A percentile compares a stretch with the other conserved stretches of the same genome.
Conservation (phyloP, 92 coral and sea anemone species). For the Phenganax marumi region DNA sequence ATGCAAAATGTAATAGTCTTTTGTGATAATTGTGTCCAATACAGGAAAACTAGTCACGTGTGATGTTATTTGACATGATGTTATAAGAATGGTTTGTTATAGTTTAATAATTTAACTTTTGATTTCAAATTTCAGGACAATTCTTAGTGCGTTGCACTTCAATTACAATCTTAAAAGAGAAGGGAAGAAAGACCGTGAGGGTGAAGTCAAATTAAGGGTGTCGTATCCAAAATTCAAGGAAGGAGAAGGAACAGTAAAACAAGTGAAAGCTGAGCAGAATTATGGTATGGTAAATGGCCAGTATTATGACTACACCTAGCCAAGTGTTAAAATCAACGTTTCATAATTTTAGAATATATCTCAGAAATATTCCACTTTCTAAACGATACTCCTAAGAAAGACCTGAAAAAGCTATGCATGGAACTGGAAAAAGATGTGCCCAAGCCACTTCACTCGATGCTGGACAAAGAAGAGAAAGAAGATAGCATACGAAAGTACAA, state of each 20-base stretch:
- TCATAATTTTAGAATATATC: not conserved
- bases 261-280: not conserved
- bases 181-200: not conserved
- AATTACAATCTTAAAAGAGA: not conserved
- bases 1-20: too few relatives aligned
- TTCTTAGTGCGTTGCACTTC: constrained; percentile 7
- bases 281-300: not conserved
- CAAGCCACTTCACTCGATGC: constrained; percentile 2
- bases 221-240: constrained; percentile 18
- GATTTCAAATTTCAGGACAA: constrained; percentile 3
- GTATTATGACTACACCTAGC: too few relatives aligned
- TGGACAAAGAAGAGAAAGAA: not conserved
- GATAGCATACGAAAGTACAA: constrained; percentile 4
- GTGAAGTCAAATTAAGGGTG: not conserved
- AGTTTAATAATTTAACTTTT: not conserved
- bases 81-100: not conserved
- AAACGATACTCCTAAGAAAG: not conserved
- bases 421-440: constrained; percentile 1
- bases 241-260: constrained; percentile 11
- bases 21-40: too few relatives aligned
- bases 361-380: not conserved
- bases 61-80: not conserved
- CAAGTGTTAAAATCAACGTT: not conserved
- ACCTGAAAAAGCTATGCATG: not conserved
- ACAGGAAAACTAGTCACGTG: not conserved